Evolutionary conservation across 2,113 vertebrate species (phyloP), one percentile per base, ranked within the genome.

Genomic region (Spermophilus dauricus): DNA sequence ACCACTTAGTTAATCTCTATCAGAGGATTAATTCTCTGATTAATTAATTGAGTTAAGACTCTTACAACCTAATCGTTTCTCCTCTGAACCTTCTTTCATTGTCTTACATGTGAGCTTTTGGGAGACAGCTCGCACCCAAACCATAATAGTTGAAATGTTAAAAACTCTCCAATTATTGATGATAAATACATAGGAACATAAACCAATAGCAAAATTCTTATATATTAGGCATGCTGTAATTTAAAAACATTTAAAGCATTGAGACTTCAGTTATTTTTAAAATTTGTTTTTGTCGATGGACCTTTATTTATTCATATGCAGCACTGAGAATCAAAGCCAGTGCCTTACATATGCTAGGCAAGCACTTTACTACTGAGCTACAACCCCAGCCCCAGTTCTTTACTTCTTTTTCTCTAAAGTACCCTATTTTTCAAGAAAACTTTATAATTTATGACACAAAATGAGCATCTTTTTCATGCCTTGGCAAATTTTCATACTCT

Each of bases 201-300:
- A 53, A 70, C 56, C 24, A 76, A 78, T 28, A 37, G 45, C 37
- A 82, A 86, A 86, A 53, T 45, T 61, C 8, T 20, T 61, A 58
- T 48, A 56, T 51, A 24, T 77, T 85, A 37, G 45, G 28, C 77
- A 83, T 30, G 48, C 4, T 95, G 0, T 80, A 73, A 77, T 84
- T 94, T 89, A 56, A 78, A 94, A 87, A 75, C 42, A 65, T n/a
- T 81, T 94, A 30, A 69, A 91, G 91, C 65, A 58, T 20, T 39
- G 48, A 95, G 17, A 76, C 88, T 93, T 63, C 58, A 83, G 78
- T 73, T 67, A 11, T 30, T 56, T 56, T 53, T 14, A 53, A 53
- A 14, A 14, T 53, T 53, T 53, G 3, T 53, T 53, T 53, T 53
- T 53, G 14, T 53, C 14, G 4, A 53, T 16, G 51, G 51, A 53